A percentile compares a stretch with the other conserved stretches of the same genome.
These are phyloP conservation scores for Tachysurus fulvidraco DNA, from an alignment of 2,113 vertebrate species.

Conservation along the genomic window DNA sequence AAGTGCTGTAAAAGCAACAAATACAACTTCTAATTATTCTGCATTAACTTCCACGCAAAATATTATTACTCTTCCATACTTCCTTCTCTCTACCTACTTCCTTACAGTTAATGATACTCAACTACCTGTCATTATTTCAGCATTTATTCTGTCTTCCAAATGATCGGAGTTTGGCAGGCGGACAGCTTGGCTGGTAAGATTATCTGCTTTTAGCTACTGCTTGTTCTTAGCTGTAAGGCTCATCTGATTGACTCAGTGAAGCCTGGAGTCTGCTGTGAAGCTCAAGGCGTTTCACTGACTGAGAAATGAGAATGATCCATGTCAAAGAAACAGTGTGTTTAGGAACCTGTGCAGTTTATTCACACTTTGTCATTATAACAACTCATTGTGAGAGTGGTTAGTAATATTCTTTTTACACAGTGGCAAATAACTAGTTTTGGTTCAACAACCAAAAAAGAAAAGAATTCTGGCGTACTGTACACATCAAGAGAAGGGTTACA, in stretches of 20 bases:
- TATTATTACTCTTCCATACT: conserved; percentile 4
- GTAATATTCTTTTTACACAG: not conserved
- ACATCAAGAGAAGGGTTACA: too few species aligned
- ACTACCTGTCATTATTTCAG: conserved; percentile 58
- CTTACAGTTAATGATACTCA: conserved; percentile 40
- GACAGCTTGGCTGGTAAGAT: conserved; percentile 63
- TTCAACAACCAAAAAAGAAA: not conserved
- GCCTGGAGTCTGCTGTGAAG: conserved; percentile 39
- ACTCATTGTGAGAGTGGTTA: not conserved
- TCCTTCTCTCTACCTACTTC: not conserved
- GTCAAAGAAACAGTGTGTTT: not conserved
- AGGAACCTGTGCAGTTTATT: not conserved
- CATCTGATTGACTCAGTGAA: conserved; percentile 47
- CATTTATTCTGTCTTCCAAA: conserved; percentile 59
- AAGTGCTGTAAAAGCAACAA: not conserved
- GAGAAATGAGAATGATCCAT: conserved; percentile 50
- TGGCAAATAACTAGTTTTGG: not conserved
- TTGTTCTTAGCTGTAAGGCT: conserved; percentile 59
- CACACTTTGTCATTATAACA: not conserved
- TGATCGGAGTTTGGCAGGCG: conserved; percentile 53
- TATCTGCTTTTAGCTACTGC: conserved; percentile 65
- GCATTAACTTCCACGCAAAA: conserved; percentile 15
- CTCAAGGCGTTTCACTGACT: conserved; percentile 46
- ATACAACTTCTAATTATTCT: conserved; percentile 18
- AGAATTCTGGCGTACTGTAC: too few species aligned